Percentiles rank a stretch among this genome's conserved stretches.
Conservation (phyloP, 2,888 invertebrate species). For the Coecobrya sp. region DNA sequence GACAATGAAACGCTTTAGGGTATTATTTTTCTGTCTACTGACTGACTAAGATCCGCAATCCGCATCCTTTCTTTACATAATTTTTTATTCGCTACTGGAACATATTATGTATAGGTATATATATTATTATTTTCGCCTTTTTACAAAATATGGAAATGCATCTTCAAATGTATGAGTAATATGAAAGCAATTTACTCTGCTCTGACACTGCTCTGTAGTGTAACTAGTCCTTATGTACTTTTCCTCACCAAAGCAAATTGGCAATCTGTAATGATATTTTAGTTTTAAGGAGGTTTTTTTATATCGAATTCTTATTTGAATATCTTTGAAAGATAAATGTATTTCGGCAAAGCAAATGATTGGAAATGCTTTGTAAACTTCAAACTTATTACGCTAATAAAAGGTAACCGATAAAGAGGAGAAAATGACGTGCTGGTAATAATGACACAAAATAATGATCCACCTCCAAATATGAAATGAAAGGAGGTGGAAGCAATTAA, state of each 20-base stretch:
- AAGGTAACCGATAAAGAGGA: background rate
- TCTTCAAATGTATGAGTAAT: background rate
- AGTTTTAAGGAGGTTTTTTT: background rate
- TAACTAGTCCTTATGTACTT: too few relatives aligned
- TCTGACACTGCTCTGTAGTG: background rate
- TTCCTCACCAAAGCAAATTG: too few relatives aligned
- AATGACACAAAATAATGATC: constrained; percentile 27
- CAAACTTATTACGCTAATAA: constrained; percentile 19
- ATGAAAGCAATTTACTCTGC: background rate
- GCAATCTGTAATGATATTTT: background rate
- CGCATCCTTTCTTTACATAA: background rate
- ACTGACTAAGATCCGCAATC: background rate
- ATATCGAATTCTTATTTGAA: background rate
- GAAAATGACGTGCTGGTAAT: constrained; percentile 7
- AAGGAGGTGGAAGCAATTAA: constrained; percentile 27
- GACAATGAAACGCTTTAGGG: background rate
- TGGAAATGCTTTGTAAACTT: background rate
- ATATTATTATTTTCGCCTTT: background rate
- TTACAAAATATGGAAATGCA: background rate
- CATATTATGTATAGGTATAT: background rate
- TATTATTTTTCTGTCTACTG: background rate
- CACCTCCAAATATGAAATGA: constrained; percentile 37
- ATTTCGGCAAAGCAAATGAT: too few relatives aligned
- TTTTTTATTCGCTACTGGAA: too few relatives aligned
- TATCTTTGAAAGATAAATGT: background rate